phyloP scores from a whole-genome alignment of 2,888 invertebrate genomes.

The Drosophila demipolita region DNA sequence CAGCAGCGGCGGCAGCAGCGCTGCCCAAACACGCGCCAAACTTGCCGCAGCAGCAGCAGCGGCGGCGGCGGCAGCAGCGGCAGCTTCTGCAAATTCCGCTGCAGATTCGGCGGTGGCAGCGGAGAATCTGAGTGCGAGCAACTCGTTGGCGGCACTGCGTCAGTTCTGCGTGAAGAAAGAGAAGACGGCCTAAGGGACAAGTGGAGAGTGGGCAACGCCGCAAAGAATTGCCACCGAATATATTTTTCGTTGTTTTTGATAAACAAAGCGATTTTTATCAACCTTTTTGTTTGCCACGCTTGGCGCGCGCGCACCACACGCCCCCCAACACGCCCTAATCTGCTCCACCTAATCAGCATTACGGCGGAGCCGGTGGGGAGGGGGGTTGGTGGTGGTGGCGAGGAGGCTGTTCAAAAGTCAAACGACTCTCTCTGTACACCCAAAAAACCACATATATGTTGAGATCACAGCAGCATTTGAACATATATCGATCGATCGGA shows the following conservation, averaged over 20 bases:
- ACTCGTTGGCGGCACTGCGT: constrained; percentile 97
- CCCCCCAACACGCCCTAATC: neutral
- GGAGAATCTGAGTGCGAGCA: constrained; percentile 87
- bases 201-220: constrained; percentile 34
- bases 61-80: constrained; percentile 17
- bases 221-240: constrained; percentile 56
- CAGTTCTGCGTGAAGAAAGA: constrained; percentile 98
- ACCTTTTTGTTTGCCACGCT: constrained; percentile 78
- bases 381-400: neutral
- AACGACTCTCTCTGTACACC: constrained; percentile 22
- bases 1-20: constrained; percentile 41
- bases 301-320: constrained; percentile 23
- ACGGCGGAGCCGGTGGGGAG: constrained; percentile 10
- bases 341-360: neutral
- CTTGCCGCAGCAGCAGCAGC: constrained; percentile 85
- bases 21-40: constrained; percentile 73
- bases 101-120: constrained; percentile 67
- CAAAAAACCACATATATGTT: constrained; percentile 13
- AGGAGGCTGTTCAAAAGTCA: constrained; percentile 11
- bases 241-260: constrained; percentile 75
- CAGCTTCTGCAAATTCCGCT: neutral
- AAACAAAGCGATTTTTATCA: constrained; percentile 65
- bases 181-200: constrained; percentile 83
- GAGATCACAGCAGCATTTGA: neutral
- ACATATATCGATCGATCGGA: constrained; percentile 5